These are phyloP conservation scores for Drosophila quadrilineata DNA, from an alignment of 1,140 invertebrate species.

Conservation along the genomic window DNA sequence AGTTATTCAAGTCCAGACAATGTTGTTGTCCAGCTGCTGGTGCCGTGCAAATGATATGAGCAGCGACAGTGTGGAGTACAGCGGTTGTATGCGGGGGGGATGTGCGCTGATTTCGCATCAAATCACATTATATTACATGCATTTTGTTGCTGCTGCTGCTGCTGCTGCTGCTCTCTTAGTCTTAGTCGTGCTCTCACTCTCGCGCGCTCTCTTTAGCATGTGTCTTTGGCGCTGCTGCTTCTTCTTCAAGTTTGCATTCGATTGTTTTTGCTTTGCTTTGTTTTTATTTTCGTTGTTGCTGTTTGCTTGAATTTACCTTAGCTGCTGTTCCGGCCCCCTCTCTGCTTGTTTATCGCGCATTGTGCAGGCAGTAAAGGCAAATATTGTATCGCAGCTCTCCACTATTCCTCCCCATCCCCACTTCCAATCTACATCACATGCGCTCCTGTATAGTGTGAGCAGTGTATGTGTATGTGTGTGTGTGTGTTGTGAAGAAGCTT, in stretches of 20 bases:
- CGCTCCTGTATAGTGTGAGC: constrained; percentile 1
- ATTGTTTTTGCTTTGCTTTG: constrained; percentile 39
- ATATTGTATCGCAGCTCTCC: constrained; percentile 50
- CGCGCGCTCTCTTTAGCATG: background rate
- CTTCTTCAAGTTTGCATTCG: constrained; percentile 47
- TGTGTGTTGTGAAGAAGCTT: constrained; percentile 71
- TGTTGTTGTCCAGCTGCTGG: constrained; percentile 69
- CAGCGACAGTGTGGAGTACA: background rate
- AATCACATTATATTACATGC: constrained; percentile 77
- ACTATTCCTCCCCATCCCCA: background rate
- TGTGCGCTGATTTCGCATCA: constrained; percentile 37
- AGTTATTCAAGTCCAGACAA: constrained; percentile 68
- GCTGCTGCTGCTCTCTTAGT: constrained; percentile 20
- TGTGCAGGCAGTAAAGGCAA: constrained; percentile 52
- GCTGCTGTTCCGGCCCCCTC: constrained; percentile 21
- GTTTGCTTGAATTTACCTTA: constrained; percentile 56
- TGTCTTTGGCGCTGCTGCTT: background rate
- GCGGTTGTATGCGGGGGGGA: background rate
- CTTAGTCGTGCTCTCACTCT: background rate
- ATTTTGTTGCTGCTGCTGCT: constrained; percentile 17
- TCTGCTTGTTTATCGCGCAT: constrained; percentile 53
- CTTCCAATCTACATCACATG: background rate
- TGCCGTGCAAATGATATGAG: constrained; percentile 15
- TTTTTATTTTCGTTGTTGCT: constrained; percentile 27
- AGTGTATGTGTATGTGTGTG: constrained; percentile 20